Evolutionary conservation across 2,797 vertebrate genomes (phyloP).

Genomic region (Pseudochromis fuscus): DNA sequence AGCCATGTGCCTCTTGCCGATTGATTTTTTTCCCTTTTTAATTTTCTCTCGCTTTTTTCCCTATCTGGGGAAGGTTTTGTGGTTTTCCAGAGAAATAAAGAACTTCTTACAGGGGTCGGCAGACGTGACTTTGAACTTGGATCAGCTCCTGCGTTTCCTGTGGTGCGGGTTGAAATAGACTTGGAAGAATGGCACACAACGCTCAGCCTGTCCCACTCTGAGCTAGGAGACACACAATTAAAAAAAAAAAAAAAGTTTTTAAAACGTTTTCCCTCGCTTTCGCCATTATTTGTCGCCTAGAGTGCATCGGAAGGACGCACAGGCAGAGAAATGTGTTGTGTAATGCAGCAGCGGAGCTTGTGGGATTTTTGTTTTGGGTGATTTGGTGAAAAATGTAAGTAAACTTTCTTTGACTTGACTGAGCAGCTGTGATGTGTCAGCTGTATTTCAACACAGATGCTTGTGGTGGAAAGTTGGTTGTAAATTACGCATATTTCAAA

Average conservation of each 20-base stretch:
- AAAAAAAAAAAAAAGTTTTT: conserved; percentile 58
- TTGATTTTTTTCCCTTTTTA: conserved; percentile 60
- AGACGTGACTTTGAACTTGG: conserved; percentile 99
- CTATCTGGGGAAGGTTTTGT: conserved; percentile 80
- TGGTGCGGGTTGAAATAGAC: conserved; percentile 89
- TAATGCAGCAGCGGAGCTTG: conserved; percentile 49
- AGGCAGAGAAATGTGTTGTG: conserved; percentile 48
- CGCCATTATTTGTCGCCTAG: conserved; percentile 55
- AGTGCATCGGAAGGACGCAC: conserved; percentile 36
- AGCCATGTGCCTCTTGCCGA: conserved; percentile 74
- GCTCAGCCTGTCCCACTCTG: conserved; percentile 78
- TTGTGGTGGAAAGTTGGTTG: conserved; percentile 43
- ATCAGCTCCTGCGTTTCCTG: conserved; percentile 94
- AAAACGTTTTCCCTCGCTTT: conserved; percentile 65
- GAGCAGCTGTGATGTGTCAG: conserved; percentile 44
- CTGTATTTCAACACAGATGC: conserved; percentile 38
- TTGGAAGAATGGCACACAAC: conserved; percentile 85
- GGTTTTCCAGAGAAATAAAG: conserved; percentile 91
- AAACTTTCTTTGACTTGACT: conserved; percentile 75
- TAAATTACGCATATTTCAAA: conserved; percentile 15
- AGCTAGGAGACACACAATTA: conserved; percentile 76
- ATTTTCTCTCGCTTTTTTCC: conserved; percentile 69
- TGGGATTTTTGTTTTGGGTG: conserved; percentile 64
- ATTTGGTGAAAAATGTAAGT: conserved; percentile 82
- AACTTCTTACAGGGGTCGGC: conserved; percentile 90